Base-by-base conservation (phyloP, 35 echinoderm and acorn worm species). In the Ophioderma brevispina region DNA sequence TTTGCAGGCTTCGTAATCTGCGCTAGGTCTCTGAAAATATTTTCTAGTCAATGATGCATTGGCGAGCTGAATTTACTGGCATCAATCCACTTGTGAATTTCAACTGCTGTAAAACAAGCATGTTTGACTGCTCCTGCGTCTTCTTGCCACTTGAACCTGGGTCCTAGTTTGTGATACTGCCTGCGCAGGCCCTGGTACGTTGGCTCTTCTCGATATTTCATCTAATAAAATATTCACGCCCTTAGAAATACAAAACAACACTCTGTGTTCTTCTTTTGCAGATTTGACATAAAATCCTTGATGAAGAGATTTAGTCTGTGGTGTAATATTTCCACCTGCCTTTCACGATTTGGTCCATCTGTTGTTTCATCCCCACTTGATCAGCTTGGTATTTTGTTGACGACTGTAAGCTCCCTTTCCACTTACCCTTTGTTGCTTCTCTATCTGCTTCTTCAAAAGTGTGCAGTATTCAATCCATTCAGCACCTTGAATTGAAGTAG, bases 391-490 rank as follows among this genome's bases (percentile, higher is more conserved):
- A 52, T 52, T 8, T 21, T 21, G 46, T 11, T 52, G 46, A 52
- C 46, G 46, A 11, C 21, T 52, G 5, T 32, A n/a, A n/a, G 37
- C 30, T 35, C 39, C 42, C 33, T 40, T 83, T 43, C 36, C 81
- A 83, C 42, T 17, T 19, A 25, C 39, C 33, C 81, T 83, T 23
- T 52, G 81, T 14, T 83, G 81, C n/a, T n/a, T n/a, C n/a, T n/a
- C n/a, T n/a, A n/a, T n/a, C n/a, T n/a, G n/a, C 81, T 40, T 83
- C 32, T 52, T 83, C 39, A 40, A 8, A 15, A 83, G 39, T 25
- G 38, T 38, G 39, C 81, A 83, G 39, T 83, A 83, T 83, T 83
- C 81, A 0, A 83, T 38, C 81, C 81, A 83, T 40, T 83, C 81
- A 5, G 36, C 43, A 43, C 81, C 81, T 83, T 83, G 81, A 0